Evolutionary conservation across 2,888 invertebrate species (phyloP).

Genomic region (Xestoiulus laeticollis): DNA sequence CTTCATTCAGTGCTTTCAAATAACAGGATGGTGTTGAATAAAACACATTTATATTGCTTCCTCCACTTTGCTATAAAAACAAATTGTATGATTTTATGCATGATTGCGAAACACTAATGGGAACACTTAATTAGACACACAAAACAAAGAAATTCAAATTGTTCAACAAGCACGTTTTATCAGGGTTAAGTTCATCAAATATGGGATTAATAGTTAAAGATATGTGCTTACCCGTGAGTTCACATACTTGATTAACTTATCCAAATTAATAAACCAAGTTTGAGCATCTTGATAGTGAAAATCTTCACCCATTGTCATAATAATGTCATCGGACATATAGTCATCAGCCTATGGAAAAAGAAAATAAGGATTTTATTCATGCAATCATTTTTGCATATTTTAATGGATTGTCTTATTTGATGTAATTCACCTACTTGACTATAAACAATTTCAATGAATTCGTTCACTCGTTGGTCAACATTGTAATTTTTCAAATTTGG

Average conservation of each 20-base stretch:
- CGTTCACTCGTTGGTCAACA: constrained; percentile 49
- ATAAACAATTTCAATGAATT: neutral
- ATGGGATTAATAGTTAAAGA: neutral
- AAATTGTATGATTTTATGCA: too few relatives aligned
- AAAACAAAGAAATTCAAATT: neutral
- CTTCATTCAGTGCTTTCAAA: constrained; percentile 67
- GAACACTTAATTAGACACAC: neutral
- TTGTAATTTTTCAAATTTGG: constrained; percentile 50
- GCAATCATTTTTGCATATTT: too few relatives aligned
- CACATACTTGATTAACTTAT: constrained; percentile 83
- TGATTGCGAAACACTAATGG: too few relatives aligned
- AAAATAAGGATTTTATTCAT: neutral
- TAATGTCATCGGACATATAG: constrained; percentile 77
- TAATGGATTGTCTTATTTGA: neutral
- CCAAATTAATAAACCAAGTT: constrained; percentile 83
- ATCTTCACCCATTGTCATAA: constrained; percentile 85
- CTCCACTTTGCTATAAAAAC: constrained; percentile 48
- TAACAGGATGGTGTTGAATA: constrained; percentile 90
- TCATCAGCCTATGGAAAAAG: constrained; percentile 65
- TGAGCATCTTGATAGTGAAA: constrained; percentile 72
- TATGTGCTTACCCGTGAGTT: constrained; percentile 64
- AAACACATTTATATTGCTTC: constrained; percentile 64
- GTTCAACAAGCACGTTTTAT: too few relatives aligned
- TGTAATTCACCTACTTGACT: constrained; percentile 6
- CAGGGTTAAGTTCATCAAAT: too few relatives aligned